Evolutionary conservation across 1,140 invertebrate genomes (phyloP).

Genomic region (fruit fly (Drosophila melanogaster)): DNA sequence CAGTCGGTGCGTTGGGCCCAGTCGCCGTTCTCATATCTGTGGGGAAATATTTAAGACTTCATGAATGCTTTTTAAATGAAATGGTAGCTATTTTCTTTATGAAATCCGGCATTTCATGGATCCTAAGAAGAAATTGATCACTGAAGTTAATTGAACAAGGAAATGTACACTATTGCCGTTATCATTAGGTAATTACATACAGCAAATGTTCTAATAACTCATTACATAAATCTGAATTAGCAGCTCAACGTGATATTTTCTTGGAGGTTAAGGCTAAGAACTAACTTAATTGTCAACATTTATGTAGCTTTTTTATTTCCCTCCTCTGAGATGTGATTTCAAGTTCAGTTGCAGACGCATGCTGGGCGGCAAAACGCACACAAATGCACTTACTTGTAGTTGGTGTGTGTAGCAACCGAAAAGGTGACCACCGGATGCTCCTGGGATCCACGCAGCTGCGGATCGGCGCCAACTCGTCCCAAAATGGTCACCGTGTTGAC

Average conservation of each 20-base stretch:
- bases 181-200: too few relatives aligned
- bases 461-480: conserved; percentile 94
- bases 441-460: conserved; percentile 92
- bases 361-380: conserved; percentile 14
- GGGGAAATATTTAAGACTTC: neutral
- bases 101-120: too few relatives aligned
- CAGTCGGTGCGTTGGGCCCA: conserved; percentile 94
- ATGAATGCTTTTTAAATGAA: too few relatives aligned
- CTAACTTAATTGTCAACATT: neutral
- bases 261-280: too few relatives aligned
- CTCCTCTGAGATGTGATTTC: conserved; percentile 22
- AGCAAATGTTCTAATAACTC: too few relatives aligned
- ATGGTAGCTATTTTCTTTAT: too few relatives aligned
- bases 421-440: conserved; percentile 95
- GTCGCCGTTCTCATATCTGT: conserved; percentile 89
- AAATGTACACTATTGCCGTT: too few relatives aligned
- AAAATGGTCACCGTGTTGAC: conserved; percentile 94
- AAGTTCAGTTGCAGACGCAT: conserved; percentile 28
- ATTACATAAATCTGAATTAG: too few relatives aligned
- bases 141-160: too few relatives aligned
- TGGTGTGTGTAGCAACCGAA: conserved; percentile 94
- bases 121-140: too few relatives aligned
- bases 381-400: conserved; percentile 87
- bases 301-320: neutral
- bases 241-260: too few relatives aligned